Evolutionary conservation across 2,797 vertebrate genomes (phyloP).

Genomic region (Crenichthys baileyi): DNA sequence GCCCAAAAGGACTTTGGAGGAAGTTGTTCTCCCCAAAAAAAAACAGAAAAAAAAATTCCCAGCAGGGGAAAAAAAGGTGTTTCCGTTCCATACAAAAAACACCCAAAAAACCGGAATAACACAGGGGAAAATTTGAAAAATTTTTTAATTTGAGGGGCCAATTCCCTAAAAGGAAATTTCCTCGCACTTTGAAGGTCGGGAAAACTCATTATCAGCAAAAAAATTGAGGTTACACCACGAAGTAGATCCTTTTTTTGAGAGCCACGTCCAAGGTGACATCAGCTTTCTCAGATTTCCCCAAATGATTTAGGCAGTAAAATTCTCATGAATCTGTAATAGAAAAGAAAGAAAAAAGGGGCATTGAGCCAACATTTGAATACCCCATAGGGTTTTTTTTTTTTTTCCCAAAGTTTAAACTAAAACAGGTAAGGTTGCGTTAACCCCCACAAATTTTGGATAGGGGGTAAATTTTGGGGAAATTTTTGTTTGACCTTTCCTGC

Average conservation of each 20-base stretch:
- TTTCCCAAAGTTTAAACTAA: no score
- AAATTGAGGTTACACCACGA: not conserved
- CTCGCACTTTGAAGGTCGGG: constrained; percentile 25
- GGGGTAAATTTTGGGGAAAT: not conserved
- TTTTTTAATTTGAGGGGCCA: no score
- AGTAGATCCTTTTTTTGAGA: constrained; percentile 22
- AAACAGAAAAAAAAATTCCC: no score
- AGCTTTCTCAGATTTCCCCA: constrained; percentile 23
- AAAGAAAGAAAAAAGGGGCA: constrained; percentile 15
- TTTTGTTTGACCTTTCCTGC: constrained; percentile 4
- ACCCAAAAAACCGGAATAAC: no score
- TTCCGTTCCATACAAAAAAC: no score
- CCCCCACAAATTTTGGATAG: constrained; percentile 9
- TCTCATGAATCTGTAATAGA: constrained; percentile 28
- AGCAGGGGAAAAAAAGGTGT: no score
- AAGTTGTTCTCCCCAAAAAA: no score
- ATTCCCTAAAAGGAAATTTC: constrained; percentile 16
- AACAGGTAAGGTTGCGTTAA: constrained; percentile 37
- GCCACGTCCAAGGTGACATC: constrained; percentile 28
- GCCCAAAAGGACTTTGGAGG: no score
- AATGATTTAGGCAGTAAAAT: constrained; percentile 27
- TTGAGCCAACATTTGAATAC: constrained; percentile 38
- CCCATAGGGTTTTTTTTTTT: no score
- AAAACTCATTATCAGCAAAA: constrained; percentile 9
- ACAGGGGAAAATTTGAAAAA: no score